Evolutionary conservation across 2,888 invertebrate species (phyloP), one percentile per base, ranked within the genome.

Genomic region (Spodoptera picta): DNA sequence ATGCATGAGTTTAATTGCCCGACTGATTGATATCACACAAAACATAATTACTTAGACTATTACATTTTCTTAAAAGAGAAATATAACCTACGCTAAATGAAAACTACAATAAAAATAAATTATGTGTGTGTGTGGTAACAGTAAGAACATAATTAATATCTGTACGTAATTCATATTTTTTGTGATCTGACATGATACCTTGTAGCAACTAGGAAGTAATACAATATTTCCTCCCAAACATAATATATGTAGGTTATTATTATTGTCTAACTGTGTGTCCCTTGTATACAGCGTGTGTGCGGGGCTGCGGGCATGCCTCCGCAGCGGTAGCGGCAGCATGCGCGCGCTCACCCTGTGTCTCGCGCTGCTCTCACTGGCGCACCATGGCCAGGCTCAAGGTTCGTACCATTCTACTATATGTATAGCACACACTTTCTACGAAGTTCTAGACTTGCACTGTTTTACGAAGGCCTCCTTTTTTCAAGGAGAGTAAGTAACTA

Each of bases 241-340:
- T 36, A 36, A 31, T 6, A 55, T 27, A 3, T 43, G 12, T 12
- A 27, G n/a, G 23, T 48, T 24, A 24, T 48, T 48, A 53, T 11
- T 1, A 36, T 24, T 27, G 14, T 0, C 36, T 9, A 9, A 7
- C 6, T 71, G 19, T 52, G 4, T 44, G 7, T 52, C 7, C 31
- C 4, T n/a, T 45, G 44, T 44, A 19, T 59, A 23, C 75, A 70
- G 69, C 27, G 27, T 10, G 48, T 51, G 56, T 54, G 55, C n/a
- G 58, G 23, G 47, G 56, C 54, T 23, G 71, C 65, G 71, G 81
- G 83, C 73, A 81, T 80, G 84, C 75, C 63, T 42, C 66, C 77
- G 73, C 61, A 69, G 58, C 76, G 81, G 77, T 80, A 80, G 83
- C 82, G 66, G 84, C 88, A 88, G 85, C 83, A 90, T 90, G 90